Evolutionary conservation across 2,113 vertebrate genomes (phyloP).

Genomic region (Romanogobio albipinnatus): DNA sequence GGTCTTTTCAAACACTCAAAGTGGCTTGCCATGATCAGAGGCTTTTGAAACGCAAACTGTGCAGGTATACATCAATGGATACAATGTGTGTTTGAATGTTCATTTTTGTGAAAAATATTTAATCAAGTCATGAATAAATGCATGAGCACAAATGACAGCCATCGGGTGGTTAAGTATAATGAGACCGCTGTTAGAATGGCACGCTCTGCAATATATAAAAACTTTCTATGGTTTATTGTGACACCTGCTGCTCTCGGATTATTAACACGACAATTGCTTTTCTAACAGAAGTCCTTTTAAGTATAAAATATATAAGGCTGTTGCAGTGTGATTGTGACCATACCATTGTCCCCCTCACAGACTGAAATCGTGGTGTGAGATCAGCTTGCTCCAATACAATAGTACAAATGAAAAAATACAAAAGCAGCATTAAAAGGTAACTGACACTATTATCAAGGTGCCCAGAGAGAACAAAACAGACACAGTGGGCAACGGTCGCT

Average conservation of each 20-base stretch:
- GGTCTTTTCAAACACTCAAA: neutral
- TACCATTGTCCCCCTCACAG: neutral
- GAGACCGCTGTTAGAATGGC: neutral
- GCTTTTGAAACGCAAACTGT: neutral
- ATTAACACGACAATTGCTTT: conserved; percentile 8
- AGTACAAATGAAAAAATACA: neutral
- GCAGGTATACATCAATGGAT: neutral
- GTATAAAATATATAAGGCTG: neutral
- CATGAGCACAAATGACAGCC: neutral
- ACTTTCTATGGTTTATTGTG: neutral
- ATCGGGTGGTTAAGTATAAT: neutral
- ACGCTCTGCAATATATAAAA: neutral
- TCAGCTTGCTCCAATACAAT: neutral
- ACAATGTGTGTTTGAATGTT: neutral
- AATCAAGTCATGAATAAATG: conserved; percentile 26
- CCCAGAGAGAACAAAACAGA: neutral
- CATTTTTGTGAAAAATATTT: neutral
- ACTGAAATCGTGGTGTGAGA: neutral
- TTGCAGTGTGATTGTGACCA: neutral
- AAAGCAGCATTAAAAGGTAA: neutral
- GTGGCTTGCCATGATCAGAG: neutral
- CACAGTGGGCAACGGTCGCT: neutral
- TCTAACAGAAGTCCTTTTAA: neutral
- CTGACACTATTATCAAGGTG: neutral
- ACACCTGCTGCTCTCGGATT: conserved; percentile 14